Evolutionary conservation across 1,140 invertebrate species (phyloP).

Genomic region (Drosophila yakuba): DNA sequence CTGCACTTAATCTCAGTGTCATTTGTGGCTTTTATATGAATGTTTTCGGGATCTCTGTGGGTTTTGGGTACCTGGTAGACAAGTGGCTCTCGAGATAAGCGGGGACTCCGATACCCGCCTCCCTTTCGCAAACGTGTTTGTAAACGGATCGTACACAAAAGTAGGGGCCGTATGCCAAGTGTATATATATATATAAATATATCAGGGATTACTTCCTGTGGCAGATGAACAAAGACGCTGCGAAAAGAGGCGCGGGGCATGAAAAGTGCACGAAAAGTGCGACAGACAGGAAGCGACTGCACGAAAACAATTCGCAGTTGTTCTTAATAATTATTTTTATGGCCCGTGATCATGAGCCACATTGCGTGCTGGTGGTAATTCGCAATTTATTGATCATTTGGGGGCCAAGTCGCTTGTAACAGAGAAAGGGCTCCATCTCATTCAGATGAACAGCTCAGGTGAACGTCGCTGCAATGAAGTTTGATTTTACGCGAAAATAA

Average conservation of each 20-base stretch:
- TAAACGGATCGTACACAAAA: conserved; percentile 6
- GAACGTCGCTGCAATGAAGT: too few species aligned
- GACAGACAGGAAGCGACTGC: conserved; percentile 42
- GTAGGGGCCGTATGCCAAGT: not conserved
- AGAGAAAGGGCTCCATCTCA: too few species aligned
- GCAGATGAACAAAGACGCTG: conserved; percentile 51
- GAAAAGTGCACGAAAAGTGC: not conserved
- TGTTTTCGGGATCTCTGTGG: conserved; percentile 5
- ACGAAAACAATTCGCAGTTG: conserved; percentile 25
- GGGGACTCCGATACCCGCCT: not conserved
- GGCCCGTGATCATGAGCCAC: conserved; percentile 5
- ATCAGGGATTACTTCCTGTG: conserved; percentile 46
- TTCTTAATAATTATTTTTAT: conserved; percentile 15
- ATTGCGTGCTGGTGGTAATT: conserved; percentile 35
- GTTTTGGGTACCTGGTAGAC: not conserved
- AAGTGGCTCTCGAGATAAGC: conserved; percentile 8
- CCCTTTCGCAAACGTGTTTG: conserved; percentile 22
- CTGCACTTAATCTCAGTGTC: conserved; percentile 11
- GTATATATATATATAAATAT: not conserved
- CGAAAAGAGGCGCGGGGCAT: not conserved
- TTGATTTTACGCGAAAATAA: too few species aligned
- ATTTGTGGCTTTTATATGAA: conserved; percentile 4
- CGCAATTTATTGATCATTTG: conserved; percentile 57
- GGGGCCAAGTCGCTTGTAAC: conserved; percentile 18
- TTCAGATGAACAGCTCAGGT: not conserved